Evolutionary conservation across 2,797 vertebrate genomes (phyloP), one percentile per base, ranked within the genome.

Genomic region (Hephaestus fuliginosus): DNA sequence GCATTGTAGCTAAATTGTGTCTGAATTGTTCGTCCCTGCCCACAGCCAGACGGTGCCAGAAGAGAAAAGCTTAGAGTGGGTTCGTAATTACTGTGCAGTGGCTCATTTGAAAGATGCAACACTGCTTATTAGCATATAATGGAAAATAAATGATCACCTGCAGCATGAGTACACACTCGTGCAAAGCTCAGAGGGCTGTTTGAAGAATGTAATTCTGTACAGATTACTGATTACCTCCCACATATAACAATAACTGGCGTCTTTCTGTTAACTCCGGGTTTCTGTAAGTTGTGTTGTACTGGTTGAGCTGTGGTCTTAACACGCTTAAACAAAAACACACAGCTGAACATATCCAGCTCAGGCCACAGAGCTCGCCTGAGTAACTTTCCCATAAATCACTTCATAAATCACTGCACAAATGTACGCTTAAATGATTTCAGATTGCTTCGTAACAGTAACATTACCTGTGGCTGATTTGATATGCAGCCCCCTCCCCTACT

Each of bases 1-100:
- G 92, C 91, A 92, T 95, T 95, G 94, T 93, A 89, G 91, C 91
- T 93, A 91, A 95, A 95, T 94, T 93, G 92, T 88, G 83, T 90
- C 83, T 91, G 92, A 94, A 94, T 94, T 93, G 94, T 92, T 92
- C 25, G 88, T 92, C 89, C 90, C 91, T 91, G 91, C 92, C 93
- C 89, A 90, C 92, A 85, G 67, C 56, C 78, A 78, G 88, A 85
- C 76, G 48, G 73, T 92, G 87, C 87, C 92, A 91, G 53, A 53
- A 87, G 77, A 87, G 86, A 87, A 70, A 85, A 65, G 78, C 83
- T 80, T 22, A 41, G 82, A 87, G 86, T 62, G 75, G 81, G 28
- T 81, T 77, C 33, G 62, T 90, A 84, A 92, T 89, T 90, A 86
- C 83, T 86, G 85, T 68, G 83, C 86, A 83, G 79, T 57, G 79